Evolutionary conservation across 2,113 vertebrate species (phyloP), one percentile per base, ranked within the genome.

Genomic region (Hydrolagus affinis): DNA sequence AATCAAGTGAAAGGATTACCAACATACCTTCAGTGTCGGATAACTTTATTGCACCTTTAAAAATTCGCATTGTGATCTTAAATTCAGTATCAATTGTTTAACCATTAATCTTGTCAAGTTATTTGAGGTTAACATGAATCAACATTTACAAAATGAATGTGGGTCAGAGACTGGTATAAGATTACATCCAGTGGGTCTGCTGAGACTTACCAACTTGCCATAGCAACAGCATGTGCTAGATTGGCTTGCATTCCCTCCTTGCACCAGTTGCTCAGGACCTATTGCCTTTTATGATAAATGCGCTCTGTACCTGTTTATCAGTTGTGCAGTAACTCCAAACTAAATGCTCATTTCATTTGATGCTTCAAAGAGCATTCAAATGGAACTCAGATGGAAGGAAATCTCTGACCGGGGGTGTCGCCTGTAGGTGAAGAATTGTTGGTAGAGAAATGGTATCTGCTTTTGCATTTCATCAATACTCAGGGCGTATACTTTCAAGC

Each of bases 261-360:
- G 88, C 85, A 86, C 73, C 87, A 88, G 86, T 91, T 90, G 89
- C 86, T 88, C 89, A 89, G 86, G 85, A 87, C 85, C 86, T 86
- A 66, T 87, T 86, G 44, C 44, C 44, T 44, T 44, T 44, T 44
- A 44, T 44, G 44, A 44, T 44, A 44, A 44, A 44, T 44, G 44
- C 44, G 6, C 44, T 44, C 44, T 44, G 44, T 44, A 44, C 44
- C 44, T 44, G 44, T 44, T 44, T 44, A 44, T 44, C 44, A 44
- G 44, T 44, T 44, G 44, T 44, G 44, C 44, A 44, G 6, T 44
- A 44, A 44, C 44, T 77, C 59, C 44, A 59, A 57, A 57, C 23
- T 23, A 78, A 23, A 57, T 57, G 23, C 10, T 57, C 56, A 32
- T 17, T n/a, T 12, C 19, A 10, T 78, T 78, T 78, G 57, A 78